phyloP scores from a whole-genome alignment of 2,797 vertebrate species.

The Chrysocyon brachyurus region DNA sequence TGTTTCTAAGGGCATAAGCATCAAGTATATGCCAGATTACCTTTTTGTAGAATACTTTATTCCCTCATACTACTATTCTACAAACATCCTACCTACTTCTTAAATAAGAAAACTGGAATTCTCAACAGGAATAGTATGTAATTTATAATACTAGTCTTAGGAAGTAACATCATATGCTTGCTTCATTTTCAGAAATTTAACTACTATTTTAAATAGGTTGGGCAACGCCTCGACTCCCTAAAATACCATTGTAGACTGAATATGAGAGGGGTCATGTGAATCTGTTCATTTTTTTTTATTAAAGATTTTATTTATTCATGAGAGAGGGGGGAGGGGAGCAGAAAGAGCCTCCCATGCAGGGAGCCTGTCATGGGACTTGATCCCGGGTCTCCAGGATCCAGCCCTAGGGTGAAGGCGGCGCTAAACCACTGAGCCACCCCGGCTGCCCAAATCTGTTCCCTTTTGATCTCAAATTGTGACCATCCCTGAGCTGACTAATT shows the following conservation, averaged over 20 bases:
- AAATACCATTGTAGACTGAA: not conserved
- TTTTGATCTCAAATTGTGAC: not conserved
- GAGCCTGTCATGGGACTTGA: no score
- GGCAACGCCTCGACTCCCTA: no score
- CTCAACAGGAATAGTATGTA: not conserved
- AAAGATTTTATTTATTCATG: no score
- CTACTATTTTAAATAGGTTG: conserved; percentile 26
- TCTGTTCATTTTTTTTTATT: not conserved
- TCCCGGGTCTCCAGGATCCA: no score
- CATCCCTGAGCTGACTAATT: not conserved
- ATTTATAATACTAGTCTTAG: not conserved
- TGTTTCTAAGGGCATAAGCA: not conserved
- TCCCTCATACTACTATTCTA: not conserved
- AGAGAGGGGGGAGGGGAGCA: no score
- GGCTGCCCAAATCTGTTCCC: not conserved
- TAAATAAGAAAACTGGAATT: conserved; percentile 21
- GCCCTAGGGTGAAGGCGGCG: no score
- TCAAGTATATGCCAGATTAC: not conserved
- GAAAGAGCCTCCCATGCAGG: no score
- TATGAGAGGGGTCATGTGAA: not conserved
- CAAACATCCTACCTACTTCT: not conserved
- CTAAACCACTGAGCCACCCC: no score
- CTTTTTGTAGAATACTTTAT: not conserved
- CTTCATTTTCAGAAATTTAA: conserved; percentile 57
- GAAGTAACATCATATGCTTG: not conserved